Percentiles rank a stretch among this genome's conserved stretches.
phyloP scores from a whole-genome alignment of 2,113 vertebrate species.

The Aspidoscelis tigris region DNA sequence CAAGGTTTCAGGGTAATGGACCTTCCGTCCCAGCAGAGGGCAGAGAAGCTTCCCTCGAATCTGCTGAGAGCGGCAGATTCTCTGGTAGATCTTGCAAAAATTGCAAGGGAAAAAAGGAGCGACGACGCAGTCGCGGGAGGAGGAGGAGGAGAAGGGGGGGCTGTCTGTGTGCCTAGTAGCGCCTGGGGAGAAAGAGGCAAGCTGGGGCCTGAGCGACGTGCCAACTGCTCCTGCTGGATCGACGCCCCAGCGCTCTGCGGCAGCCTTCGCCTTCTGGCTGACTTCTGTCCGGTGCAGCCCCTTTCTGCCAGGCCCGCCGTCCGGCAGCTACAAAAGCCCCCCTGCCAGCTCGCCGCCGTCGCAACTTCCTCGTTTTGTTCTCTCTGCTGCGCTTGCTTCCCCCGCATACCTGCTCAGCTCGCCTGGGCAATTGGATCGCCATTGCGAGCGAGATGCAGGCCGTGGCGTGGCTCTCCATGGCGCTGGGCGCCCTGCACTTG shows the following conservation, averaged over 20 bases:
- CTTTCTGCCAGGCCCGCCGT: background rate
- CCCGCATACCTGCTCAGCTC: too few species aligned
- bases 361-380: background rate
- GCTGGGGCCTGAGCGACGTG: background rate
- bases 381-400: background rate
- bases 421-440: background rate
- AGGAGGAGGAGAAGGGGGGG: background rate
- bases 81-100: constrained; percentile 3
- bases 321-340: background rate
- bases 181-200: background rate
- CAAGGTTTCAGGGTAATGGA: background rate
- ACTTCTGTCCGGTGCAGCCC: too few species aligned
- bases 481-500: constrained; percentile 51
- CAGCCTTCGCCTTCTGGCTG: background rate
- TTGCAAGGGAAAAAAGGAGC: too few species aligned
- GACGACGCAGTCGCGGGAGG: constrained; percentile 3
- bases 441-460: constrained; percentile 2
- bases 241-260: accelerated
- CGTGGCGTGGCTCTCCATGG: constrained; percentile 37
- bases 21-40: background rate
- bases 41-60: background rate
- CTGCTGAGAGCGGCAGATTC: background rate
- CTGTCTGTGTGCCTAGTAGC: background rate
- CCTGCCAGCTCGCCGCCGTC: too few species aligned
- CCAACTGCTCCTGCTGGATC: accelerated